Evolutionary conservation across 2,888 invertebrate species (phyloP).

Genomic region (Campopleginae sp.): DNA sequence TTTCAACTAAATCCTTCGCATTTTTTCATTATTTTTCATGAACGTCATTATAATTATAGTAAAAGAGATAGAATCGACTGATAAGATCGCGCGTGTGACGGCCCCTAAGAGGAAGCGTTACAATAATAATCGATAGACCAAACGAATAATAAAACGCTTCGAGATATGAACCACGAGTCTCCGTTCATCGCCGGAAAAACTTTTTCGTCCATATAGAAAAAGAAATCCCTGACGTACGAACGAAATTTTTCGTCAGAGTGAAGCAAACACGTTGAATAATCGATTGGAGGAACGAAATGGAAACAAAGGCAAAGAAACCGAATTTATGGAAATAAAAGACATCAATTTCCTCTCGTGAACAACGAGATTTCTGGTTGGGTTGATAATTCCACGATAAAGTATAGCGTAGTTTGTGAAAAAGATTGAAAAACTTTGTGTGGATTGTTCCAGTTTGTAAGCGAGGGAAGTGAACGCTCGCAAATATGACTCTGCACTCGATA

Average conservation of each 20-base stretch:
- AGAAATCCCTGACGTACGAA: slow-evolving; percentile 7
- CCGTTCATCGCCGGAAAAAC: background rate
- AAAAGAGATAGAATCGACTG: background rate
- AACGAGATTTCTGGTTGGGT: background rate
- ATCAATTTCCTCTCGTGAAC: background rate
- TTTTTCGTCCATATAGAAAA: slow-evolving; percentile 23
- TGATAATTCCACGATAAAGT: background rate
- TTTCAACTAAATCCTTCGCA: background rate
- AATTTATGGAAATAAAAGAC: slow-evolving; percentile 4
- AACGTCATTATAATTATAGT: background rate
- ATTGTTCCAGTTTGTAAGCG: background rate
- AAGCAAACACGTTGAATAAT: slow-evolving; percentile 22
- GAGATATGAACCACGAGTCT: slow-evolving; percentile 8
- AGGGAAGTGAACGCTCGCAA: background rate
- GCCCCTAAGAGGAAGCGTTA: background rate
- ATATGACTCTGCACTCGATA: background rate
- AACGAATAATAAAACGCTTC: slow-evolving; percentile 28
- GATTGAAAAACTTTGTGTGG: background rate
- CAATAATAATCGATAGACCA: slow-evolving; percentile 25
- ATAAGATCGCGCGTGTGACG: background rate
- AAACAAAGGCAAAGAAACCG: background rate
- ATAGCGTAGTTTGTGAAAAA: background rate
- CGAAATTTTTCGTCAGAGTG: background rate
- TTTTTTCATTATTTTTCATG: background rate
- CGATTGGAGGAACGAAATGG: background rate